Evolutionary conservation across 2,797 vertebrate species (phyloP).

Genomic region (Acrossocheilus fasciatus): DNA sequence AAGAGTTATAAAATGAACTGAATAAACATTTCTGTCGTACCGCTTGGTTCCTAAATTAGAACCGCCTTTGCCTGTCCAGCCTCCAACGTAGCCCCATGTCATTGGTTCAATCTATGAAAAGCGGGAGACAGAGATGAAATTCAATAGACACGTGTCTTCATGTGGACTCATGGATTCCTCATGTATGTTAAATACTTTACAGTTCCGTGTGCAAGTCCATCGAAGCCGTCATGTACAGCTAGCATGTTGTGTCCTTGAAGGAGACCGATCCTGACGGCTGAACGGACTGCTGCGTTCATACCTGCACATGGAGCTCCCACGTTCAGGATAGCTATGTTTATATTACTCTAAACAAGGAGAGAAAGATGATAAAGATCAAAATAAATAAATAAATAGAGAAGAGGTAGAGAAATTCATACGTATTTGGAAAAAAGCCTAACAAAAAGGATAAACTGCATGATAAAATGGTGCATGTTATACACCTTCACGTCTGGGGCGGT

Average conservation of each 20-base stretch:
- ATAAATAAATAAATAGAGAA: not conserved
- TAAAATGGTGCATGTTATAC: slow-evolving; percentile 26
- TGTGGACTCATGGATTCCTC: not conserved
- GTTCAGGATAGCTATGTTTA: slow-evolving; percentile 90
- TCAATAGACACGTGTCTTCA: not conserved
- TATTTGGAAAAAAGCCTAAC: not conserved
- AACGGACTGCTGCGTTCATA: slow-evolving; percentile 92
- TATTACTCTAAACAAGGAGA: slow-evolving; percentile 67
- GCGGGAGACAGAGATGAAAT: not conserved
- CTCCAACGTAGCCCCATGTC: slow-evolving; percentile 86
- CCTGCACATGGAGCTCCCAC: slow-evolving; percentile 92
- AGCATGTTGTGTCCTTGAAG: slow-evolving; percentile 92
- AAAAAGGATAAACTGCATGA: not conserved
- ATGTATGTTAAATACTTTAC: slow-evolving; percentile 68
- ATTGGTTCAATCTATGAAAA: slow-evolving; percentile 88
- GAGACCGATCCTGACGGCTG: slow-evolving; percentile 89
- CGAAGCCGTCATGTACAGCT: slow-evolving; percentile 91
- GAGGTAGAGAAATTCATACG: not conserved
- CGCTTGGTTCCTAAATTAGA: slow-evolving; percentile 95
- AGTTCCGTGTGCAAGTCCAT: slow-evolving; percentile 89
- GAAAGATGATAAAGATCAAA: not conserved
- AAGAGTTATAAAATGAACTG: not conserved
- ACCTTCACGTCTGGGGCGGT: slow-evolving; percentile 88
- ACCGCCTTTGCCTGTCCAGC: slow-evolving; percentile 93
- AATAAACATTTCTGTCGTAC: slow-evolving; percentile 68